A percentile compares a stretch with the other conserved stretches of the same genome.
These are phyloP conservation scores for Malurus splendens DNA, from an alignment of 2,797 vertebrate genomes.

Conservation along the genomic window DNA sequence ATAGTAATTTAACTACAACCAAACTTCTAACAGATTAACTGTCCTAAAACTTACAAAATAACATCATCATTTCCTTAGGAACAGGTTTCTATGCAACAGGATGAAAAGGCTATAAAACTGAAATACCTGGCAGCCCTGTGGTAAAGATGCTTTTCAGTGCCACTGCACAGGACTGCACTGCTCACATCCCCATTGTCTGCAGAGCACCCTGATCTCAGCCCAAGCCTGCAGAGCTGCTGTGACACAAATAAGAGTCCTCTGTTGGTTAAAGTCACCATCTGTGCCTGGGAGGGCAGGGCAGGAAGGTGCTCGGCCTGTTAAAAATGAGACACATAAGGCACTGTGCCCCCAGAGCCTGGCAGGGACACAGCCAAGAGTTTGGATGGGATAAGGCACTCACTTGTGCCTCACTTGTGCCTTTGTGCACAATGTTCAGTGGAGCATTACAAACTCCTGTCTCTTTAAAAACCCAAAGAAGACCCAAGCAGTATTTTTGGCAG, in stretches of 20 bases:
- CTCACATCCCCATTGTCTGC: background rate
- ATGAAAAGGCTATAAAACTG: background rate
- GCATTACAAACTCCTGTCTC: background rate
- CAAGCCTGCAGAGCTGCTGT: background rate
- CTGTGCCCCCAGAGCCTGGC: background rate
- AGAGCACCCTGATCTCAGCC: rapidly evolving
- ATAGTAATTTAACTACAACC: background rate
- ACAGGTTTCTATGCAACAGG: background rate
- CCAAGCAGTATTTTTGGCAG: background rate
- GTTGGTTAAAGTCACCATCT: rapidly evolving
- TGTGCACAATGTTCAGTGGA: background rate
- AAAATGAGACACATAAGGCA: rapidly evolving
- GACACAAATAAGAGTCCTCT: background rate
- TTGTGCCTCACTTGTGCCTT: background rate
- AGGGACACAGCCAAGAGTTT: background rate
- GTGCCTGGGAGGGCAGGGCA: background rate
- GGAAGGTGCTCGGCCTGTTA: background rate
- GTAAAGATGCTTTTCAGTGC: background rate
- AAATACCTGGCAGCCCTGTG: background rate
- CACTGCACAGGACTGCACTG: background rate
- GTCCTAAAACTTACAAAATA: background rate
- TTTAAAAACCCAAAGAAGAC: background rate
- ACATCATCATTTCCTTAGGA: background rate
- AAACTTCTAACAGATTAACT: background rate
- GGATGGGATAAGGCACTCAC: too few relatives aligned